A percentile compares a stretch with the other conserved stretches of the same genome.
phyloP scores from a whole-genome alignment of 2,113 vertebrate genomes.

The Sylvicapra grimmia region DNA sequence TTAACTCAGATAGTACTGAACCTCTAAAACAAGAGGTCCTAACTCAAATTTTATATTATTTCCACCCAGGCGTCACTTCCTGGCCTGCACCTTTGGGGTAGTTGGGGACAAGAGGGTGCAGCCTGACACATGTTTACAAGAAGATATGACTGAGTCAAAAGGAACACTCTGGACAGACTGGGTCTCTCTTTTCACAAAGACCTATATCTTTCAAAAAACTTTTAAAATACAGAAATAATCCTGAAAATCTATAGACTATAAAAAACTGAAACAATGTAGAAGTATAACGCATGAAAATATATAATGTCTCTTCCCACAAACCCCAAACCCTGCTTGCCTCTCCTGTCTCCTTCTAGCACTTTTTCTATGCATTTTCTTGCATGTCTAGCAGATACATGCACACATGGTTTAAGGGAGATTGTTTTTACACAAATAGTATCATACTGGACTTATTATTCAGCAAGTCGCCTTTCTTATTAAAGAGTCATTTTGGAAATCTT shows the following conservation, averaged over 20 bases:
- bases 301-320: neutral
- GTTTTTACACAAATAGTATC: neutral
- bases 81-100: neutral
- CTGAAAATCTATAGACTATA: neutral
- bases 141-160: neutral
- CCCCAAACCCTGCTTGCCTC: neutral
- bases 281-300: neutral
- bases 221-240: neutral
- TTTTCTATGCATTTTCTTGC: neutral
- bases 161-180: neutral
- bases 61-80: rapidly evolving
- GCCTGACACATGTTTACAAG: neutral
- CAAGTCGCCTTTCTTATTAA: neutral
- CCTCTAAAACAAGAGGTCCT: neutral
- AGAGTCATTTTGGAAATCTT: neutral
- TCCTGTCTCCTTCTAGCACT: neutral
- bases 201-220: neutral
- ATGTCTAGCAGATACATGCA: neutral
- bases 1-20: neutral
- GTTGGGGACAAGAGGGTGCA: neutral
- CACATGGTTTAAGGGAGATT: neutral
- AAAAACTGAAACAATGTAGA: neutral
- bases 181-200: neutral
- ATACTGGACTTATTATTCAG: neutral
- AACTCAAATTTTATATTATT: neutral